phyloP scores from a whole-genome alignment of 2,888 invertebrate genomes.

The Eudasyphora cyanicolor region DNA sequence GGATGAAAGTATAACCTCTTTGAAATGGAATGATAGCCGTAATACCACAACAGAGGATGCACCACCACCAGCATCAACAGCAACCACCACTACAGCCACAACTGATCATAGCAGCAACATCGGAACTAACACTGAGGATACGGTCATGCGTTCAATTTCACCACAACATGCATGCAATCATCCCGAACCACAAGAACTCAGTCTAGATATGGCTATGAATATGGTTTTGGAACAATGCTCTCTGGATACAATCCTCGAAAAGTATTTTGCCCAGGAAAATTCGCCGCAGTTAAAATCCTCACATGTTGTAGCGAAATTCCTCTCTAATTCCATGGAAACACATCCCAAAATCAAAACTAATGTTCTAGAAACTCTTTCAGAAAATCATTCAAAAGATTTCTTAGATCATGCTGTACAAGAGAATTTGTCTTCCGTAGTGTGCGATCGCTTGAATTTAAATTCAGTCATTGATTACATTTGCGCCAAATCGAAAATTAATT shows the following conservation, averaged over 20 bases:
- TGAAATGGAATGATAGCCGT: slow-evolving; percentile 73
- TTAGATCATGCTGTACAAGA: slow-evolving; percentile 79
- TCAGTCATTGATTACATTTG: slow-evolving; percentile 77
- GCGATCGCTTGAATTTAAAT: slow-evolving; percentile 77
- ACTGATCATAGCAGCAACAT: not conserved
- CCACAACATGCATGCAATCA: slow-evolving; percentile 5
- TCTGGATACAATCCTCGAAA: slow-evolving; percentile 71
- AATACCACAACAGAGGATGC: slow-evolving; percentile 34
- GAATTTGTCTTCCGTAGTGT: slow-evolving; percentile 78
- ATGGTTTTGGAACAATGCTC: slow-evolving; percentile 63
- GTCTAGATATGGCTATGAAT: slow-evolving; percentile 57
- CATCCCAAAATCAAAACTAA: slow-evolving; percentile 74
- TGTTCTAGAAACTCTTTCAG: slow-evolving; percentile 77
- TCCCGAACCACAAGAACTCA: slow-evolving; percentile 31
- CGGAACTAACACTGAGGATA: not conserved
- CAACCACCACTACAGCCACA: not conserved
- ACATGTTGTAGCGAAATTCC: slow-evolving; percentile 71
- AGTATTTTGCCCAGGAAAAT: slow-evolving; percentile 71
- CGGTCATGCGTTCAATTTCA: not conserved
- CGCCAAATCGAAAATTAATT: slow-evolving; percentile 77
- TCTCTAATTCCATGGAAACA: slow-evolving; percentile 75
- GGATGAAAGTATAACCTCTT: slow-evolving; percentile 70
- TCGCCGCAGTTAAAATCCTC: slow-evolving; percentile 68
- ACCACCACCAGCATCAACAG: not conserved
- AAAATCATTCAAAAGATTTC: slow-evolving; percentile 79